Evolutionary conservation across 1,140 invertebrate species (phyloP), one percentile per base, ranked within the genome.

Genomic region (Halictus rubicundus): DNA sequence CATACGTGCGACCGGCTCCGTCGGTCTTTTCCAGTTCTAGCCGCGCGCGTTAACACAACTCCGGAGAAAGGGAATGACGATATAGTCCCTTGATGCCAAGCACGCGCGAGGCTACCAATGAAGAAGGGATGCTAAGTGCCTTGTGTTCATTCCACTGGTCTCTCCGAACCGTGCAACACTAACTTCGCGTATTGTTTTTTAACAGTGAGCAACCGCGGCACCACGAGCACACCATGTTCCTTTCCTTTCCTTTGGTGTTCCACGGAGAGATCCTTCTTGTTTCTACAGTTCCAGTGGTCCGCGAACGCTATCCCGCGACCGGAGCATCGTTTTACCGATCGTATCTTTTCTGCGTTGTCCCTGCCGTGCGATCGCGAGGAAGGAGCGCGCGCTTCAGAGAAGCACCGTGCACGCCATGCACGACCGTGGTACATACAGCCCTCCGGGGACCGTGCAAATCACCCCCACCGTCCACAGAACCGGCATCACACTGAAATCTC

Each of bases 401-500:
- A 65, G 39, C 42, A 39, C 52, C 21, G 16, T 70, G 74, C 70
- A 69, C 73, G 71, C 70, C 78, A 64, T 78, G 77, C 77, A 74
- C 63, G 65, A 86, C 54, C 65, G 70, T 59, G 66, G 23, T 71
- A 66, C 54, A 63, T 59, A 75, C 54, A 42, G 60, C 63, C 39
- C 78, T 87, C 59, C 23, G 46, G 46, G 73, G 25, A 70, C 49
- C 77, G 60, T 60, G 70, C 80, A 64, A 70, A 78, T 65, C 85
- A 82, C 69, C 87, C 81, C 85, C 83, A 81, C 84, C 81, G 75
- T 79, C 57, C 71, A 63, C 80, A 68, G 66, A 79, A 87, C 85
- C 87, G 88, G 83, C 88, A 75, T 82, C 80, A 72, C 59, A 87
- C 85, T 88, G 87, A 88, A 81, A 88, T 86, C 71, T 82, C 80